Evolutionary conservation across 1,140 invertebrate species (phyloP), one percentile per base, ranked within the genome.

Genomic region (Caligus rogercresseyi): DNA sequence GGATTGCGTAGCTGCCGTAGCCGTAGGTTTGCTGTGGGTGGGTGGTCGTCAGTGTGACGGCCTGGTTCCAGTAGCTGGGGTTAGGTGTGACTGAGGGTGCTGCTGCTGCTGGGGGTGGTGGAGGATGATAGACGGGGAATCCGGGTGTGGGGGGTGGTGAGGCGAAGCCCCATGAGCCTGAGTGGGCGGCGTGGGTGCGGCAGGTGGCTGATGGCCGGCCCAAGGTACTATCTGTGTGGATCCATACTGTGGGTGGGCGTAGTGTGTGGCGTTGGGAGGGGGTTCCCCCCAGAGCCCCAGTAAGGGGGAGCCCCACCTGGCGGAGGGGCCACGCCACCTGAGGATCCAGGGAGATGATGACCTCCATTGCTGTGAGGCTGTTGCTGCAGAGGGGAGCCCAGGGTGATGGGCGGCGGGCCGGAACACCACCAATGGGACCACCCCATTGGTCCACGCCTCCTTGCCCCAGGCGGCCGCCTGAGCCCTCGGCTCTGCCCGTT

Each of bases 401-500:
- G 13, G 3, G 56, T 14, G 23, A 58, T 25, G 20, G 56, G 13
- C 3, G 57, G 7, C 24, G 25, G 16, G 13, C 57, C 57, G 16
- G n/a, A 25, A 16, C 4, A 25, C 26, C n/a, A 25, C 21, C 26
- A 16, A 14, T 60, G 57, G 20, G 18, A 14, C 18, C 16, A 51
- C 25, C n/a, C 19, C 23, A 21, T 18, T 63, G 51, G 7, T 20
- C 53, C n/a, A 52, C 16, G 52, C 15, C 23, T 21, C 53, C n/a
- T 26, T 63, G 18, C 18, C 14, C 18, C 1, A 25, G 2, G 19
- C 20, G 1, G 24, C 15, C 1, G 3, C n/a, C 3, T 58, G 16
- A 20, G 61, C 57, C 19, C 61, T 19, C 2, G 61, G 61, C 19
- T 63, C 61, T 7, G 61, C 61, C 20, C 61, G 11, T 26, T 63